Evolutionary conservation across 2,797 vertebrate genomes (phyloP).

Genomic region (Trichosurus vulpecula): DNA sequence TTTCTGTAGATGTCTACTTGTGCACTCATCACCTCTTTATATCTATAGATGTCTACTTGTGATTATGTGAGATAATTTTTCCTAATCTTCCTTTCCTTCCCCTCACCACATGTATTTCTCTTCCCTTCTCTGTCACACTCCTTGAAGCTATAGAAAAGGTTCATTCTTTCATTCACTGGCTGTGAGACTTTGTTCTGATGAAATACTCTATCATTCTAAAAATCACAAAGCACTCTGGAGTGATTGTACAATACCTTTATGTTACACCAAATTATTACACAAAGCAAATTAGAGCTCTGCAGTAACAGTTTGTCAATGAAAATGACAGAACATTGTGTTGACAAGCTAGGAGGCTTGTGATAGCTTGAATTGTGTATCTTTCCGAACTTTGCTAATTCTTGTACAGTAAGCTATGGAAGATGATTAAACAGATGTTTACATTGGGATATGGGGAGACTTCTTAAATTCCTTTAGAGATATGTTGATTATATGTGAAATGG

Average conservation of each 20-base stretch:
- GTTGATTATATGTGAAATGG: not conserved
- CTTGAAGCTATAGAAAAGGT: not conserved
- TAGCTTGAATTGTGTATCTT: slow-evolving; percentile 34
- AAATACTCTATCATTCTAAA: slow-evolving; percentile 42
- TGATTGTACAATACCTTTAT: slow-evolving; percentile 40
- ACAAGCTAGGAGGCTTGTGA: slow-evolving; percentile 24
- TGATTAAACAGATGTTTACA: slow-evolving; percentile 3
- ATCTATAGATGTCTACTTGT: not conserved
- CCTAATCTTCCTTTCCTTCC: not conserved
- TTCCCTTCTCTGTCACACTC: not conserved
- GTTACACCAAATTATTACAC: slow-evolving; percentile 22
- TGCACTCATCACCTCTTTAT: not conserved
- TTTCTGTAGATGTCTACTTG: too few relatives aligned
- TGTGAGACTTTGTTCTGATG: slow-evolving; percentile 35
- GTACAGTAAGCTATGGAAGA: slow-evolving; percentile 21
- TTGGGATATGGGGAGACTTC: slow-evolving; percentile 22
- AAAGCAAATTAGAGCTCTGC: slow-evolving; percentile 49
- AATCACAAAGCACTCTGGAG: slow-evolving; percentile 47
- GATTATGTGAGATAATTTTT: not conserved
- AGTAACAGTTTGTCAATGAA: slow-evolving; percentile 57
- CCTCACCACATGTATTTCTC: not conserved
- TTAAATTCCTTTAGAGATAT: slow-evolving; percentile 41
- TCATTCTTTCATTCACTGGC: not conserved
- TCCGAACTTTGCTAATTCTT: slow-evolving; percentile 41
- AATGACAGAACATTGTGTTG: slow-evolving; percentile 23